Evolutionary conservation across 2,113 vertebrate species (phyloP), one percentile per base, ranked within the genome.

Genomic region (Ophiodon elongatus): DNA sequence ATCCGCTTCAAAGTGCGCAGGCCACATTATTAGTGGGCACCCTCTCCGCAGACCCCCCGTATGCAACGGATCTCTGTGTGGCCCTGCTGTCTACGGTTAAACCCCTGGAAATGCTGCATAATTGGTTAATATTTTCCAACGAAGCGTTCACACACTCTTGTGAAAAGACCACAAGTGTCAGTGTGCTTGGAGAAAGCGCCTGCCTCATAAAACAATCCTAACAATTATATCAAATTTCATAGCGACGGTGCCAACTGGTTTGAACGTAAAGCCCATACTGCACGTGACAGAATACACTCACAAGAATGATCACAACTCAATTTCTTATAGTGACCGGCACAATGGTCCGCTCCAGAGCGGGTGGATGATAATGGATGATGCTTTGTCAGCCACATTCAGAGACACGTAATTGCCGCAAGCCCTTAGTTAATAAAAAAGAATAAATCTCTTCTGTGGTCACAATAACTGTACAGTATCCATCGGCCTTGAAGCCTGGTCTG

Each of bases 371-470:
- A 33, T 70, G 43, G 76, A 64, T 47, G 73, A 76, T 75, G 76
- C 76, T 78, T 87, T 47, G 79, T 87, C 85, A 79, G 87, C 79
- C 73, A 45, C 33, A 89, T 83, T 70, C 60, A 68, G 63, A 87
- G 63, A 56, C 73, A 62, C 76, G 57, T 68, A 82, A 75, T 78
- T 63, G 71, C 83, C 2, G 29, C 83, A 79, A 86, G 63, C 57
- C 80, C 45, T 85, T 56, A 39, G 59, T 80, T 90, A 73, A 83
- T 85, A 85, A 68, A 71, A 64, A 86, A 70, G 59, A 39, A 66
- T 29, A 5, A 29, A 59, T 59, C 56, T 59, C 69, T 85, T 80
- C 68, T 43, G 72, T n/a, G n/a, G n/a, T 80, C 37, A 60, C 77
- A 80, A 41, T 83, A 73, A 72, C 25, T 79, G 72, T 11, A 35